Evolutionary conservation across 2,113 vertebrate genomes (phyloP).

Genomic region (Tor tambroides): DNA sequence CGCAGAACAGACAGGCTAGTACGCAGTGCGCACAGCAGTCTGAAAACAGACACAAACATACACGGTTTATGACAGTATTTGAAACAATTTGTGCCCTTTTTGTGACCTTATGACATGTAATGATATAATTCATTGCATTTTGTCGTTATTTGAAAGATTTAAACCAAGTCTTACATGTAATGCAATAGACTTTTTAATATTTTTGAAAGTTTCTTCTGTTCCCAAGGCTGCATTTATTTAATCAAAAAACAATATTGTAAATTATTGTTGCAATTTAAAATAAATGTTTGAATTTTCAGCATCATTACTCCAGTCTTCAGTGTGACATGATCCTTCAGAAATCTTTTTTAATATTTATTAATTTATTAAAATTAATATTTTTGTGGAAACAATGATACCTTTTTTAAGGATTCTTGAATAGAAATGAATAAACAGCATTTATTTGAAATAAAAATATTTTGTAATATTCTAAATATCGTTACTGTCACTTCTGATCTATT

Average conservation of each 20-base stretch:
- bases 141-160: neutral
- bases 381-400: no score
- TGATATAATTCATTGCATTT: neutral
- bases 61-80: no score
- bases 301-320: neutral
- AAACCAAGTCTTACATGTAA: neutral
- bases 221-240: no score
- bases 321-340: neutral
- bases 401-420: no score
- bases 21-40: slow-evolving; percentile 80
- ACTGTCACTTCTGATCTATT: neutral
- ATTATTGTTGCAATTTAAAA: neutral
- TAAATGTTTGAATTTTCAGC: neutral
- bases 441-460: no score
- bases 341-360: neutral
- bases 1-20: slow-evolving; percentile 81
- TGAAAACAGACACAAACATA: slow-evolving; percentile 46
- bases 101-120: neutral
- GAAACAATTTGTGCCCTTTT: neutral
- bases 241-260: neutral
- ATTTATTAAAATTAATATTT: no score
- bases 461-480: neutral
- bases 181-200: neutral
- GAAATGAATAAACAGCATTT: no score
- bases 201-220: neutral